Evolutionary conservation across 2,888 invertebrate genomes (phyloP).

Genomic region (Craniophora ligustri): DNA sequence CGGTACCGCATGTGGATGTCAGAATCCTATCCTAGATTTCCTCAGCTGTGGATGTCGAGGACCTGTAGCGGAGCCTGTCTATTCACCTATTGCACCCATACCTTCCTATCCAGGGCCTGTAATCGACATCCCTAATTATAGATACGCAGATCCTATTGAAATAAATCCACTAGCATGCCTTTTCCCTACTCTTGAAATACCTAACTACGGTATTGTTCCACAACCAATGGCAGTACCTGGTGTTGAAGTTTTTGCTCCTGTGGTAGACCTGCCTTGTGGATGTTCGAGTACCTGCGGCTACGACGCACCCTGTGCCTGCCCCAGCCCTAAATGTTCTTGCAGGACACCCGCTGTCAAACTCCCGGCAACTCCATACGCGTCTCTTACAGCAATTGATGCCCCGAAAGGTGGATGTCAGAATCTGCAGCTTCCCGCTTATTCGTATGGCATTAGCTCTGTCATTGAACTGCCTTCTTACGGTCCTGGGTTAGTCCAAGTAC

Average conservation of each 20-base stretch:
- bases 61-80: slow-evolving; percentile 25
- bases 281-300: slow-evolving; percentile 16
- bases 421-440: slow-evolving; percentile 5
- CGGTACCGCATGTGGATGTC: slow-evolving; percentile 38
- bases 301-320: slow-evolving; percentile 39
- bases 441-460: slow-evolving; percentile 31
- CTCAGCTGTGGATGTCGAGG: slow-evolving; percentile 40
- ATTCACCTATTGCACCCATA: slow-evolving; percentile 15
- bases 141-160: slow-evolving; percentile 39
- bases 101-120: slow-evolving; percentile 18
- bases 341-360: slow-evolving; percentile 41
- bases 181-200: slow-evolving; percentile 37
- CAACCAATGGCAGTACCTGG: slow-evolving; percentile 16
- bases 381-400: slow-evolving; percentile 26
- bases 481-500: slow-evolving; percentile 12
- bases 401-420: slow-evolving; percentile 48
- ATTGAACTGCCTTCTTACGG: slow-evolving; percentile 46
- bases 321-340: slow-evolving; percentile 37
- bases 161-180: slow-evolving; percentile 38
- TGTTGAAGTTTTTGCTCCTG: slow-evolving; percentile 24
- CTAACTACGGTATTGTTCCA: slow-evolving; percentile 20
- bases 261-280: slow-evolving; percentile 35
- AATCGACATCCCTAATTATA: slow-evolving; percentile 45
- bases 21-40: slow-evolving; percentile 37
- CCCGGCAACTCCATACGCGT: slow-evolving; percentile 27